phyloP scores from a whole-genome alignment of 2,797 vertebrate species.

The Chiloscyllium punctatum region DNA sequence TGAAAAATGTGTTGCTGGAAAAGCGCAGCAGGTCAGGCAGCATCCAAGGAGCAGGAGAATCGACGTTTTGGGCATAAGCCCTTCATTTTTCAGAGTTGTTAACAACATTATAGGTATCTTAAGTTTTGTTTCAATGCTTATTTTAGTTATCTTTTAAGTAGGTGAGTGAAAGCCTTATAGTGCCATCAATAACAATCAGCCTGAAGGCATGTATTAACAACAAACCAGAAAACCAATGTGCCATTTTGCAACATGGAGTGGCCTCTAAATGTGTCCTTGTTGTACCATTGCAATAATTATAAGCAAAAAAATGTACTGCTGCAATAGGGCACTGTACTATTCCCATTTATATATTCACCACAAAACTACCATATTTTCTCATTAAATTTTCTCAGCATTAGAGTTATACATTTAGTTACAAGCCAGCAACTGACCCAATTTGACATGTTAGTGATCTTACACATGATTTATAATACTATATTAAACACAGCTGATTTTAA shows the following conservation, averaged over 20 bases:
- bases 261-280: not conserved
- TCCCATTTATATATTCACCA: not conserved
- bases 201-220: not conserved
- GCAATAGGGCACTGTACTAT: not conserved
- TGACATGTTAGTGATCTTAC: not conserved
- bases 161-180: not conserved
- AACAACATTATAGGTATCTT: not conserved
- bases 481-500: not conserved
- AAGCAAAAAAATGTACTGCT: not conserved
- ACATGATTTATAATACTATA: not conserved
- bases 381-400: not conserved
- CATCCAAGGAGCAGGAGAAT: too few species aligned
- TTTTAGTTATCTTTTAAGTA: not conserved
- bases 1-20: too few species aligned
- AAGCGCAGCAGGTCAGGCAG: too few species aligned
- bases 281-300: not conserved
- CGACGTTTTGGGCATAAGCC: too few species aligned
- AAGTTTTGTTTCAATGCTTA: not conserved
- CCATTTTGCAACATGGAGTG: not conserved
- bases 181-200: not conserved
- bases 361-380: not conserved
- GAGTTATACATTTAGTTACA: not conserved
- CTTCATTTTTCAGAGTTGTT: not conserved
- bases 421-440: not conserved
- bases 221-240: not conserved